A percentile compares a stretch with the other conserved stretches of the same genome.
These are phyloP conservation scores for Atrichornis clamosus DNA, from an alignment of 2,113 vertebrate genomes.

Conservation along the genomic window DNA sequence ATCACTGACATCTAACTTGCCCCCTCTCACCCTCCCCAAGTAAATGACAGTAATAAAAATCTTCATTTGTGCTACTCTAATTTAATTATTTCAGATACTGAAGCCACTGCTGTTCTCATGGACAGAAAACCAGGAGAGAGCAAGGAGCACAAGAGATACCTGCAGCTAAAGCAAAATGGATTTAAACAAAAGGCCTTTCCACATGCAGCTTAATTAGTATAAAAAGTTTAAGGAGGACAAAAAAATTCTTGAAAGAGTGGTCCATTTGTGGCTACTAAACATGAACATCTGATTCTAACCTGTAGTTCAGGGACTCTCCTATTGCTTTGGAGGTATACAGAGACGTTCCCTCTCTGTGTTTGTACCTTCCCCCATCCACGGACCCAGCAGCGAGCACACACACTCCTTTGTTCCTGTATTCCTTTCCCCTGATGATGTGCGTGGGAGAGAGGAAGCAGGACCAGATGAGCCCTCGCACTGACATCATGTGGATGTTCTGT, in stretches of 20 bases:
- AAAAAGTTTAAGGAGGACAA: not conserved
- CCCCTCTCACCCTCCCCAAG: not conserved
- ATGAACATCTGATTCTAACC: not conserved
- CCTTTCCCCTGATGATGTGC: not conserved
- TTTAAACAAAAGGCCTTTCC: not conserved
- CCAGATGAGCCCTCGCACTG: not conserved
- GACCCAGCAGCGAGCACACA: not conserved
- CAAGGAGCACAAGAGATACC: not conserved
- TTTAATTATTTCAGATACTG: not conserved
- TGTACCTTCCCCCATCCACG: rapidly evolving
- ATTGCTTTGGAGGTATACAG: not conserved
- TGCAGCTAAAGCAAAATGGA: not conserved
- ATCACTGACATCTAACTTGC: not conserved
- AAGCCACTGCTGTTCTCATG: not conserved
- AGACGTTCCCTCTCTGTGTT: not conserved
- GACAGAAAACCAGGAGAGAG: not conserved
- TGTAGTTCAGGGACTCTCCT: not conserved
- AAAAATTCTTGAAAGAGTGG: not conserved
- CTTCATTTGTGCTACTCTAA: not conserved
- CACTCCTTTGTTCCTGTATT: not conserved
- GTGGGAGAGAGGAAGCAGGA: not conserved
- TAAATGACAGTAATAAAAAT: not conserved
- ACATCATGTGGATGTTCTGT: not conserved
- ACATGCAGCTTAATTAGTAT: not conserved
- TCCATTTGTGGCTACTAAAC: not conserved